Evolutionary conservation across 2,888 invertebrate genomes (phyloP), one percentile per base, ranked within the genome.

Genomic region (Eristalis tenax): DNA sequence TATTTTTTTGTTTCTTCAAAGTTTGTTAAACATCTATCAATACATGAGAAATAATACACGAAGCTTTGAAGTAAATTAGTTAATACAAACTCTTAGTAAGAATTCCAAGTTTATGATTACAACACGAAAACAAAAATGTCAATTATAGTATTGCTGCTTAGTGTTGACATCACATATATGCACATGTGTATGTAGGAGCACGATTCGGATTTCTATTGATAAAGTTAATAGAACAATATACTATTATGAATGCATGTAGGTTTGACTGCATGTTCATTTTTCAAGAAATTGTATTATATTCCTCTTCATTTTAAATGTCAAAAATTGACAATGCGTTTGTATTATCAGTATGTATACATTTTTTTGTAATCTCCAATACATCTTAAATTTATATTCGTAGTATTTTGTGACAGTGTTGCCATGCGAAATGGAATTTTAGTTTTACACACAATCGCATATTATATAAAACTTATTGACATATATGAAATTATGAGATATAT

Each of bases 111-210:
- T 13, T 68, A 69, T 78, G 71, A 70, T 71, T 74, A 78, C 68
- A 64, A 56, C 66, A 83, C 73, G 77, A 83, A 83, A 83, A 77
- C 68, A 83, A 73, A 57, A 68, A 73, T 78, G 13, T 73, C 64
- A 28, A 63, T 64, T 71, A 70, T 77, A 71, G 56, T 68, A 28
- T 32, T 66, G 38, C 15, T 50, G 35, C 11, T 50, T 63, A 71
- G 66, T 79, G 73, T 79, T 79, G 79, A 73, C 79, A 79, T 79
- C 71, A 66, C 71, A 71, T 15, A 28, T 13, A 22, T 43, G 56
- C 23, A 18, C 22, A 13, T 28, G 13, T 59, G 23, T 23, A 23
- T 50, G 50, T 18, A 8, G 18, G 50, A 18, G 18, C 50, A 50
- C 50, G 26, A 59, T 56, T 15, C 1, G 15, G 4, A 59, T 59